Base-by-base conservation (phyloP, 2,888 invertebrate species). In the Cyaniris semiargus region DNA sequence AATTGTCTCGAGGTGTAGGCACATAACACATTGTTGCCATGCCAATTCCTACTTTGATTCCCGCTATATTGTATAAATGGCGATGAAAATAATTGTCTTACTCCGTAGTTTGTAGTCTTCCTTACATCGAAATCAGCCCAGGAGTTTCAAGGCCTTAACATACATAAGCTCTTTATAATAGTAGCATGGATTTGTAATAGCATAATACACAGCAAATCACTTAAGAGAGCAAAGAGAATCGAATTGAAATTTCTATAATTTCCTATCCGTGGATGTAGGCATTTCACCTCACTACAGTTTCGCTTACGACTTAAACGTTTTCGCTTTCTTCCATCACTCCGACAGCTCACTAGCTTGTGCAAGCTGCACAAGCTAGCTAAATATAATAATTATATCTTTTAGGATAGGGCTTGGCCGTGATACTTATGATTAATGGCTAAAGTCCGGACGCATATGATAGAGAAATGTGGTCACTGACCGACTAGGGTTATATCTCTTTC, bases 241-340 rank as follows among this genome's bases (percentile, higher is more conserved):
- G 23, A 58, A 58, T 21, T n/a, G 58, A 60, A 60, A 60, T 23
- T 60, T 60, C 23, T 60, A 23, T 60, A 60, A 23, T 60, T 23
- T 60, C 23, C 23, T 60, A 21, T 60, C 23, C 58, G 21, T 8
- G 7, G n/a, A 58, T 21, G 58, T 3, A 21, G 8, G 58, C 8
- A 60, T 60, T 60, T 60, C 60, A 60, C 23, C 23, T 60, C 58
- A 58, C 10, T 23, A 23, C 58, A 8, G 10, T 60, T 13, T 60
- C 23, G 60, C 60, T 60, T 23, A 60, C 60, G 13, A 10, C 60
- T 60, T 60, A 60, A 60, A 60, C 60, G 60, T 60, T 58, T 7
- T 58, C 23, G 13, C 60, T 60, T 60, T 60, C 60, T 60, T 60
- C 23, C 60, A 60, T 23, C 23, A 23, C 4, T 23, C 23, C 3